Conservation (phyloP, 2,888 invertebrate genomes). For the Oxycera nigricornis region DNA sequence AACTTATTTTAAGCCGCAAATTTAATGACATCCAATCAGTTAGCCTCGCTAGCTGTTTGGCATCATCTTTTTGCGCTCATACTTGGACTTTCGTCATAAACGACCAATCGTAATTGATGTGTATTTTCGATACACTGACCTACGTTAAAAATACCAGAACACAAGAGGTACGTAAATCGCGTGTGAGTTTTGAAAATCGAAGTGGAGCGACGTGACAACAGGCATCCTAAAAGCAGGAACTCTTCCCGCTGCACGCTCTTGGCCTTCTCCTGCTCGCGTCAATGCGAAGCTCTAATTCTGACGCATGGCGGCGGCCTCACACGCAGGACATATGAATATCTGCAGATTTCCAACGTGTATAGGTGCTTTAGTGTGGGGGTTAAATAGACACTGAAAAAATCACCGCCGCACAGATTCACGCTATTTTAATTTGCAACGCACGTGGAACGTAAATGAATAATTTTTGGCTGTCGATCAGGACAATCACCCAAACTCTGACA, state of each 20-base stretch:
- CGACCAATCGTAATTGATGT: slow-evolving; percentile 7
- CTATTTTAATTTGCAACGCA: slow-evolving; percentile 17
- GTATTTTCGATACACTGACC: slow-evolving; percentile 9
- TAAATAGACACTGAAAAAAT: too few relatives aligned
- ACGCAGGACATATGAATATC: too few relatives aligned
- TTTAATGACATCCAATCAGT: slow-evolving; percentile 27
- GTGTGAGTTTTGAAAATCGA: not conserved
- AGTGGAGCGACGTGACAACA: not conserved
- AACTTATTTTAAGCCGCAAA: not conserved
- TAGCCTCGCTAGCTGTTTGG: not conserved
- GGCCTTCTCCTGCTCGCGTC: not conserved
- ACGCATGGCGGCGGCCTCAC: not conserved
- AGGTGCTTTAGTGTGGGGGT: too few relatives aligned
- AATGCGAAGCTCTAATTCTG: not conserved
- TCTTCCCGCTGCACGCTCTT: not conserved
- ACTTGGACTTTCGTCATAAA: slow-evolving; percentile 11
- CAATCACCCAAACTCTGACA: slow-evolving; percentile 27
- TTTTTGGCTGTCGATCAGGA: slow-evolving; percentile 22
- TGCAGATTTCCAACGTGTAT: too few relatives aligned
- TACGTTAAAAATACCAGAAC: slow-evolving; percentile 22
- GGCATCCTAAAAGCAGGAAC: not conserved
- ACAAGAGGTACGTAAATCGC: not conserved
- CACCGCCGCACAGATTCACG: not conserved
- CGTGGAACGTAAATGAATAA: slow-evolving; percentile 27
- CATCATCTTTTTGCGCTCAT: not conserved